Evolutionary conservation across 2,113 vertebrate species (phyloP).

Genomic region (Megaleporinus macrocephalus): DNA sequence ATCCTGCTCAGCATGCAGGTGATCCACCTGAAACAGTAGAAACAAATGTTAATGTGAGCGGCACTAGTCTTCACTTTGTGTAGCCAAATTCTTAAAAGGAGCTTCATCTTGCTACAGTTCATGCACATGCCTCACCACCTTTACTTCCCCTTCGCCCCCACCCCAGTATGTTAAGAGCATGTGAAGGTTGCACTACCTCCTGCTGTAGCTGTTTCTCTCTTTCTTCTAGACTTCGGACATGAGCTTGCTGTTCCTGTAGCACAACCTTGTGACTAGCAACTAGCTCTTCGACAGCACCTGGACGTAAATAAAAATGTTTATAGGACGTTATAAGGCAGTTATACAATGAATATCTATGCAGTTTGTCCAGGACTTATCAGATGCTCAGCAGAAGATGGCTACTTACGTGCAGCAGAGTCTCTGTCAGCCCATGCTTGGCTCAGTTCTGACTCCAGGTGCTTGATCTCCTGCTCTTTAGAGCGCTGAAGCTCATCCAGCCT

Average conservation of each 20-base stretch:
- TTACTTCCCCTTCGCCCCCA: too few relatives aligned
- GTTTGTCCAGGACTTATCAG: too few relatives aligned
- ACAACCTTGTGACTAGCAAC: slow-evolving; percentile 72
- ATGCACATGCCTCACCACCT: too few relatives aligned
- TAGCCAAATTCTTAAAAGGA: too few relatives aligned
- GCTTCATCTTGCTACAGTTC: too few relatives aligned
- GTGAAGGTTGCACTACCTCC: slow-evolving; percentile 72
- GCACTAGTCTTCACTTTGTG: not conserved
- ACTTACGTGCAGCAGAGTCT: slow-evolving; percentile 79
- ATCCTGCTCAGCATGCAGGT: slow-evolving; percentile 70
- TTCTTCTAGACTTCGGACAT: slow-evolving; percentile 70
- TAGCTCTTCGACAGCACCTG: slow-evolving; percentile 72
- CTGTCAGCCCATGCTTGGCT: slow-evolving; percentile 76
- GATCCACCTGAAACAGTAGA: slow-evolving; percentile 74
- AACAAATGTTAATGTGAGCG: not conserved
- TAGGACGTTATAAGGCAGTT: too few relatives aligned
- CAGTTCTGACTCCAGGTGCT: slow-evolving; percentile 77
- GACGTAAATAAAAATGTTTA: not conserved
- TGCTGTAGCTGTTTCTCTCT: slow-evolving; percentile 74
- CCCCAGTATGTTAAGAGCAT: not conserved
- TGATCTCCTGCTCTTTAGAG: slow-evolving; percentile 72
- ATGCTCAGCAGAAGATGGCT: not conserved
- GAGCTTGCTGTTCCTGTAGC: slow-evolving; percentile 71
- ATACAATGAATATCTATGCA: not conserved
- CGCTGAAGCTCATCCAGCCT: slow-evolving; percentile 74